Percentiles rank a stretch among this genome's conserved stretches.
Conservation (phyloP, 2,888 invertebrate species). For the Acronicta aceris region DNA sequence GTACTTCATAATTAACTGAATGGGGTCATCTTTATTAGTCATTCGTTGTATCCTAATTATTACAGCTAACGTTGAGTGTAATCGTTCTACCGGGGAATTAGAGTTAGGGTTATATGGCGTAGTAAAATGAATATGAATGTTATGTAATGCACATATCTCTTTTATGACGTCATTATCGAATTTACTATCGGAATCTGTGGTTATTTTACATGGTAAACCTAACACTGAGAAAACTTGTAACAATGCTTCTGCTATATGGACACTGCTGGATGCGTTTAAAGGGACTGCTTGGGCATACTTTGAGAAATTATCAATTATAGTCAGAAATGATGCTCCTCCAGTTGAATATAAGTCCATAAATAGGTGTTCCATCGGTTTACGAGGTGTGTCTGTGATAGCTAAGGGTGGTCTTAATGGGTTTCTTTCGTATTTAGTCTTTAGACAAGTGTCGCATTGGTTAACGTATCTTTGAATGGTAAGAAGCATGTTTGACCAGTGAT, state of each 20-base stretch:
- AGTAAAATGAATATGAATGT: background rate
- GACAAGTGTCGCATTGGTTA: background rate
- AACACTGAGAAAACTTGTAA: too few relatives aligned
- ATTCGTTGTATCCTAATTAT: conserved; percentile 1
- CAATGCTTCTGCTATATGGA: too few relatives aligned
- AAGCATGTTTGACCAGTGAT: conserved; percentile 1
- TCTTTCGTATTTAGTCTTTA: background rate
- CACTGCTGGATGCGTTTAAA: too few relatives aligned
- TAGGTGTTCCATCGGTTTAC: conserved; percentile 1
- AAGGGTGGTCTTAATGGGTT: conserved; percentile 3
- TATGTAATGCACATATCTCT: too few relatives aligned
- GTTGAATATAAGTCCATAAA: too few relatives aligned
- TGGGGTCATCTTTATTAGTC: conserved; percentile 4
- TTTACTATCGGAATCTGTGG: too few relatives aligned
- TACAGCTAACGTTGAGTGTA: background rate
- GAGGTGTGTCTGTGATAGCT: background rate
- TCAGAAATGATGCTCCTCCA: too few relatives aligned
- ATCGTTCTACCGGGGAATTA: background rate
- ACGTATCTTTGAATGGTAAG: background rate
- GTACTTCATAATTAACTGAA: conserved; percentile 8
- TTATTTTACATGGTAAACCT: too few relatives aligned
- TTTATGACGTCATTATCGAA: too few relatives aligned
- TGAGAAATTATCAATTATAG: too few relatives aligned
- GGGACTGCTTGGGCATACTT: too few relatives aligned
- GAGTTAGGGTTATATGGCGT: background rate